These are phyloP conservation scores for Mandrillus leucophaeus DNA, from an alignment of 2,113 vertebrate genomes.

Conservation along the genomic window DNA sequence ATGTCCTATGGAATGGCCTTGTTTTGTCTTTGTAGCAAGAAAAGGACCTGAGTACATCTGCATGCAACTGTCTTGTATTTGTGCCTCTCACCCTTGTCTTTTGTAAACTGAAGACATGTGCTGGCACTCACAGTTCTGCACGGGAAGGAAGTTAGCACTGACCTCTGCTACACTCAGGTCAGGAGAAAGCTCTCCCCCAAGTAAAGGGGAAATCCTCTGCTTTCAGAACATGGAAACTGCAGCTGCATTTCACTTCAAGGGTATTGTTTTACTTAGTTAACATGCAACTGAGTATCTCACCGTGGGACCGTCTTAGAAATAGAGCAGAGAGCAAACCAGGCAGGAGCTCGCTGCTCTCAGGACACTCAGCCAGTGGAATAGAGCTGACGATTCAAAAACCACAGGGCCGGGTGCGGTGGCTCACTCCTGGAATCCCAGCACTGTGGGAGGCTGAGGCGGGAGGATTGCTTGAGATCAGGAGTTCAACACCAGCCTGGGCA, in stretches of 20 bases:
- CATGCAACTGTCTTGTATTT: not conserved
- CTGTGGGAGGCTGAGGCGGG: no score
- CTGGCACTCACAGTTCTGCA: not conserved
- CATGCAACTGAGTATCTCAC: not conserved
- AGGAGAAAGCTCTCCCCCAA: not conserved
- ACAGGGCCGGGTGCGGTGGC: no score
- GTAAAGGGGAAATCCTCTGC: not conserved
- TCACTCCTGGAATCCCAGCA: no score
- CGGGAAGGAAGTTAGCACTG: not conserved
- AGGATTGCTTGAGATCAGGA: no score
- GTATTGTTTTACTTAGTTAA: not conserved
- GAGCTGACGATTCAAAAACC: no score
- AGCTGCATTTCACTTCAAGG: not conserved
- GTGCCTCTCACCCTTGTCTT: not conserved
- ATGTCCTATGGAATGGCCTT: accelerated
- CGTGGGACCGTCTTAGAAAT: not conserved
- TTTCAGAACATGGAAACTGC: not conserved
- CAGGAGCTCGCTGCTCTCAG: not conserved
- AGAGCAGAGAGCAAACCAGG: not conserved
- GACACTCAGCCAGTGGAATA: not conserved
- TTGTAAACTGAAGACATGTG: not conserved
- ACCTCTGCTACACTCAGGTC: not conserved
- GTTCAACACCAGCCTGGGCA: no score
- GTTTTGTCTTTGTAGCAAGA: not conserved
- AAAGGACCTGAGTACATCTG: not conserved